phyloP scores from a whole-genome alignment of 2,797 vertebrate genomes.

The Eutrigla gurnardus region DNA sequence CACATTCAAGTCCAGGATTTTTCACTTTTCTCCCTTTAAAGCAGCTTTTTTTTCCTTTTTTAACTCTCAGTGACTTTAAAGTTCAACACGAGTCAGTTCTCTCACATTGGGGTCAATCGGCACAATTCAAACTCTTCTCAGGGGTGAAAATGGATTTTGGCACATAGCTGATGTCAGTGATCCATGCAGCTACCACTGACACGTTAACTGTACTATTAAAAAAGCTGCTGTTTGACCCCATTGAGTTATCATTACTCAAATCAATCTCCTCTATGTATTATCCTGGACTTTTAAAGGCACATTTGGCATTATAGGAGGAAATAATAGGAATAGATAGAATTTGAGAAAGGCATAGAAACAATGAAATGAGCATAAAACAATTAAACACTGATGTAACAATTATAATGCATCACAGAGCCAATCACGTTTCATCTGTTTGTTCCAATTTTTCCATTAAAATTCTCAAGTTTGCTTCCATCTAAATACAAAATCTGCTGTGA shows the following conservation, averaged over 20 bases:
- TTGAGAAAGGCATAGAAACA: not conserved
- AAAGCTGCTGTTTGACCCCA: conserved; percentile 33
- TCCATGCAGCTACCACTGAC: conserved; percentile 27
- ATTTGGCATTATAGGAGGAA: conserved; percentile 39
- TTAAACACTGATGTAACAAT: conserved; percentile 3
- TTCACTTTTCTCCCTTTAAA: conserved; percentile 11
- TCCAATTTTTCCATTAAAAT: not conserved
- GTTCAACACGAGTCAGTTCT: conserved; percentile 27
- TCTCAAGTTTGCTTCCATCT: conserved; percentile 5
- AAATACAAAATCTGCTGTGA: not conserved
- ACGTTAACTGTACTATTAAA: conserved; percentile 8
- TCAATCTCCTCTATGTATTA: conserved; percentile 3
- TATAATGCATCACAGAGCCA: not conserved
- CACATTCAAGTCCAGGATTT: conserved; percentile 82
- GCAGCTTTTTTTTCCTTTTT: not conserved
- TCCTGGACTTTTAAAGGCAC: conserved; percentile 81
- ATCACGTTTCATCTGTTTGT: not conserved
- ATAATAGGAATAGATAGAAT: conserved; percentile 6
- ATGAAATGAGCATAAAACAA: conserved; percentile 2
- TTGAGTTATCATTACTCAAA: conserved; percentile 13
- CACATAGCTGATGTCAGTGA: conserved; percentile 28
- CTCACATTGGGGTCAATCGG: conserved; percentile 31
- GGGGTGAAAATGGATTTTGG: conserved; percentile 32
- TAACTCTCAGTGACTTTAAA: conserved; percentile 24
- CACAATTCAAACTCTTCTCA: conserved; percentile 25